Conservation (phyloP, 2,797 vertebrate genomes). For the Graptemys geographica region DNA sequence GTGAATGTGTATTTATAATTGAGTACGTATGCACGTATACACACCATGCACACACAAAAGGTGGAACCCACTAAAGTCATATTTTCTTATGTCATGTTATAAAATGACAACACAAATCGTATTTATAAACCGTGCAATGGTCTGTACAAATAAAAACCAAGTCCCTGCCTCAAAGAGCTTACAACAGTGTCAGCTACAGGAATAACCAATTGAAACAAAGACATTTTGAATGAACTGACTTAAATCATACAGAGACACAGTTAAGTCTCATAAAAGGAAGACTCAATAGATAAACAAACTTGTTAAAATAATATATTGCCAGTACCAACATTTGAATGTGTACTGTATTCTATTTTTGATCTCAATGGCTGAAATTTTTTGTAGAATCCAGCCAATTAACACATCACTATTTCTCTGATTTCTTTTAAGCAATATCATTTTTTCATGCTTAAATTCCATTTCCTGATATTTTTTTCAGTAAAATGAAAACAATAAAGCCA, state of each 20-base stretch:
- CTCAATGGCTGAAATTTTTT: constrained; percentile 10
- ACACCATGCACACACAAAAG: neutral
- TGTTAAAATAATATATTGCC: constrained; percentile 49
- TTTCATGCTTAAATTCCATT: constrained; percentile 62
- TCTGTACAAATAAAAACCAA: constrained; percentile 19
- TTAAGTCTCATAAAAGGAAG: constrained; percentile 45
- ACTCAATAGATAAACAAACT: constrained; percentile 39
- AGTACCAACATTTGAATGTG: constrained; percentile 52
- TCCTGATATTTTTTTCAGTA: constrained; percentile 59
- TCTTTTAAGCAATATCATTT: constrained; percentile 48
- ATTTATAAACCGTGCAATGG: neutral
- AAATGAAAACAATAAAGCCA: constrained; percentile 67
- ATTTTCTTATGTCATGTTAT: constrained; percentile 18
- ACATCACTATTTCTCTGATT: constrained; percentile 38
- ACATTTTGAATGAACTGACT: constrained; percentile 44
- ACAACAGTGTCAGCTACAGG: neutral
- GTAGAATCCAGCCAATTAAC: constrained; percentile 58
- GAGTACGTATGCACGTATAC: neutral
- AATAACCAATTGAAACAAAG: constrained; percentile 43
- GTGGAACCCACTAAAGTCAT: constrained; percentile 36
- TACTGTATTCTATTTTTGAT: neutral
- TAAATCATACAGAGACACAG: neutral
- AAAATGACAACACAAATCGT: neutral
- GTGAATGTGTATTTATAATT: neutral
- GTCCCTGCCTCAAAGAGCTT: constrained; percentile 32